phyloP scores from a whole-genome alignment of 2,888 invertebrate species.

The Baronia brevicornis region DNA sequence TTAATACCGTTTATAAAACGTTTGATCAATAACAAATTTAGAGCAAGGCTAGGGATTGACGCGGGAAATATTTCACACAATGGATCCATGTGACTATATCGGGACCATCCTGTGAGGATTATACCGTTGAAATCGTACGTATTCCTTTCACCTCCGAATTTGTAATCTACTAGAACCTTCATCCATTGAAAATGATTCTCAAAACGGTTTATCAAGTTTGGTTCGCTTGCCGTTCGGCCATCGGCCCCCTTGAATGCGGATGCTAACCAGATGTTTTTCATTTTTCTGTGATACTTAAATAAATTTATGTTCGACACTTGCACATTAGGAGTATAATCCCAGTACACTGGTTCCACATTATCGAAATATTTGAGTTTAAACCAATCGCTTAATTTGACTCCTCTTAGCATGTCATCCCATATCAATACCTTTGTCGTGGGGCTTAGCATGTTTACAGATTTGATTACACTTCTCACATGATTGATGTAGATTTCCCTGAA shows the following conservation, averaged over 20 bases:
- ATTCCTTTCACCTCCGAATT: constrained; percentile 38
- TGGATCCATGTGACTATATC: constrained; percentile 80
- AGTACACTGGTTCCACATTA: constrained; percentile 80
- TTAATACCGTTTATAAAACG: constrained; percentile 34
- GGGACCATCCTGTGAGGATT: constrained; percentile 83
- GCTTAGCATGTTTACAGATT: constrained; percentile 57
- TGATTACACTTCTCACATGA: constrained; percentile 75
- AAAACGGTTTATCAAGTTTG: constrained; percentile 77
- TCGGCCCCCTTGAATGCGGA: constrained; percentile 90
- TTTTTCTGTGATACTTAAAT: constrained; percentile 50
- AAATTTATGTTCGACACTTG: constrained; percentile 36
- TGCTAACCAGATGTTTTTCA: constrained; percentile 85
- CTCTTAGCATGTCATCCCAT: constrained; percentile 89
- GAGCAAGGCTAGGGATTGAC: constrained; percentile 77
- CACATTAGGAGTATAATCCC: constrained; percentile 75
- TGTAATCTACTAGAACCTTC: constrained; percentile 69
- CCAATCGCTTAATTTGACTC: constrained; percentile 64
- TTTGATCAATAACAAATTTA: constrained; percentile 70
- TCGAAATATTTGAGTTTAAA: constrained; percentile 51
- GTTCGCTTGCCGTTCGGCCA: constrained; percentile 63
- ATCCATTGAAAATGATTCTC: constrained; percentile 85
- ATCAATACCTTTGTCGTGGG: constrained; percentile 77
- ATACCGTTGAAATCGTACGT: constrained; percentile 74
- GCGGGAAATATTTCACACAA: constrained; percentile 79
- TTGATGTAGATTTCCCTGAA: constrained; percentile 75